Base-by-base conservation (phyloP, 2,888 invertebrate genomes). In the Venustoraphidia nigricollis region DNA sequence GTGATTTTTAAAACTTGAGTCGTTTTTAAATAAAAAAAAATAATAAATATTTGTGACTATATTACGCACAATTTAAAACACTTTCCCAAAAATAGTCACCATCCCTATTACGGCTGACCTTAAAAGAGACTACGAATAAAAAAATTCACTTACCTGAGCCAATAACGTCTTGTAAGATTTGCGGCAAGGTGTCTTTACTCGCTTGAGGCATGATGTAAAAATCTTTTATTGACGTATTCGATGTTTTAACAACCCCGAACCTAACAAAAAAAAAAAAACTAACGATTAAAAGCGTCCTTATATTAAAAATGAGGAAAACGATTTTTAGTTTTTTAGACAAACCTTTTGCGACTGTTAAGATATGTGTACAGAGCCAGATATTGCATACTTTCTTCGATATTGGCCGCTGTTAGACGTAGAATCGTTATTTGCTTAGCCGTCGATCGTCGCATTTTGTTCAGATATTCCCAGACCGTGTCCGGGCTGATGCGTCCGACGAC, bases 401-500 rank as follows among this genome's bases (percentile, higher is more conserved):
- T 82, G 0, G 85, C 82, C 0, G 92, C 87, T 54, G 84, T 81
- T 45, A 94, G 69, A 52, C 85, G 75, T 46, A 95, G 71, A 27
- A 95, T 75, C 10, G 90, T 76, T 34, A 95, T 86, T 59, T 93
- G 89, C 67, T 92, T 92, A 51, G 84, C 85, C 43, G 84, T 85
- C 40, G 84, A 81, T 61, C 86, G 84, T 60, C 87, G 88, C 71
- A 93, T 88, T 68, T 94, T 91, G 36, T 77, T 77, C 48, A 96
- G 83, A 62, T 96, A 96, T 50, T 94, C 92, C 90, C 91, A 94
- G 8, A 86, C 92, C 10, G 87, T 90, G 10, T 84, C 83, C 0
- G 91, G 91, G 47, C 82, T 80, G 59, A 96, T 94, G 57, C 96
- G 76, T 1, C 96, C 96, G 10, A 94, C 91, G 36, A 96, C 85